Evolutionary conservation across 2,888 invertebrate species (phyloP).

Genomic region (Pseudoips prasinana): DNA sequence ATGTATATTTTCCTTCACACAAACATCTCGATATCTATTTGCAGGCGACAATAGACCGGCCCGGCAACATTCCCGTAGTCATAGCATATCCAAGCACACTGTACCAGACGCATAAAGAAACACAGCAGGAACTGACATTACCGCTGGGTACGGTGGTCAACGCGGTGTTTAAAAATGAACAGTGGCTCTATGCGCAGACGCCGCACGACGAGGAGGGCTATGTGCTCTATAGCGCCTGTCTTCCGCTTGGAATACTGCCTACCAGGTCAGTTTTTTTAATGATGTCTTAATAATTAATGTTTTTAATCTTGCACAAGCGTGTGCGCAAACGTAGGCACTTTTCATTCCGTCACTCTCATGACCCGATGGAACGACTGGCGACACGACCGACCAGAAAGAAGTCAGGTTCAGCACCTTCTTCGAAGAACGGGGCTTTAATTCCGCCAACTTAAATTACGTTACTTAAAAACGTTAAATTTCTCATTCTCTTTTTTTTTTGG

Average conservation of each 20-base stretch:
- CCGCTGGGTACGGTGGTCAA: slow-evolving; percentile 93
- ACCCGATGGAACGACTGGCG: no score
- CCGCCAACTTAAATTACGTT: no score
- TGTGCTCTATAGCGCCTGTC: slow-evolving; percentile 88
- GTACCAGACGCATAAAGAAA: slow-evolving; percentile 88
- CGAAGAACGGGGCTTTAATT: no score
- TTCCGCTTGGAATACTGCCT: slow-evolving; percentile 89
- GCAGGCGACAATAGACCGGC: slow-evolving; percentile 89
- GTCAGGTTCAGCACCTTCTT: no score
- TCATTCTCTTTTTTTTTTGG: no score
- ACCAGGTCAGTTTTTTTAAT: slow-evolving; percentile 49
- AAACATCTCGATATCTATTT: slow-evolving; percentile 26
- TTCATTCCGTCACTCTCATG: background rate
- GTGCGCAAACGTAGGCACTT: no score
- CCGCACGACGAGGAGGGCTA: slow-evolving; percentile 93
- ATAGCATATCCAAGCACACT: slow-evolving; percentile 87
- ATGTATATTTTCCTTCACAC: no score
- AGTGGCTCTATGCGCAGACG: slow-evolving; percentile 93
- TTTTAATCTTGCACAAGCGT: no score
- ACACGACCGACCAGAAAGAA: no score
- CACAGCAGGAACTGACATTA: slow-evolving; percentile 85
- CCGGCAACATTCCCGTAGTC: slow-evolving; percentile 93
- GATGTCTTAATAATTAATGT: no score
- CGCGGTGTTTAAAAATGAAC: slow-evolving; percentile 92
- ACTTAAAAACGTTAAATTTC: no score